A percentile compares a stretch with the other conserved stretches of the same genome.
These are phyloP conservation scores for Triops longicaudatus DNA, from an alignment of 1,140 invertebrate species.

Conservation along the genomic window DNA sequence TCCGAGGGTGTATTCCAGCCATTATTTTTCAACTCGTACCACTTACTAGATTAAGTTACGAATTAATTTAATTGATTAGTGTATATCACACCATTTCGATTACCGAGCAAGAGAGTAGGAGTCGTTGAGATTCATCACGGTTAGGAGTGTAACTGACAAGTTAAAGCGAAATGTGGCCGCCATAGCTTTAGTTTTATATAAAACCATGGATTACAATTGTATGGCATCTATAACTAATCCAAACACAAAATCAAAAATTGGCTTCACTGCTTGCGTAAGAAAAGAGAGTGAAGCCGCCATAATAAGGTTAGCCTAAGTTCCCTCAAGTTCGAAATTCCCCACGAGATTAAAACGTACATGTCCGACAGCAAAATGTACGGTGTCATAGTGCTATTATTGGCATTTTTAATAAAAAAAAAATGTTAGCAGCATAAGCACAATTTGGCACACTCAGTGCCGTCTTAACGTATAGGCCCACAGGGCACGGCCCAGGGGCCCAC, in stretches of 20 bases:
- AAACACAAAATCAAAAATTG: background rate
- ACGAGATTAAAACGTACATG: too few species aligned
- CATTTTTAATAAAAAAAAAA: too few species aligned
- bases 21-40: conserved; percentile 31
- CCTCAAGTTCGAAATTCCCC: too few species aligned
- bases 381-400: too few species aligned
- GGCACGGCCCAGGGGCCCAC: too few species aligned
- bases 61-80: background rate
- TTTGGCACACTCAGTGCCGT: too few species aligned
- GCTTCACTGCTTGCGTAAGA: background rate
- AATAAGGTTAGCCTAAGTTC: too few species aligned
- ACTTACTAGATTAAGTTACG: conserved; percentile 17
- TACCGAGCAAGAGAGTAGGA: background rate
- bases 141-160: background rate
- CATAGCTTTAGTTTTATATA: background rate
- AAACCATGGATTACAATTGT: background rate
- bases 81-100: background rate
- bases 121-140: background rate
- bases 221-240: background rate
- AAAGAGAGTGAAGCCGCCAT: background rate
- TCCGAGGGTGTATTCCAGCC: conserved; percentile 34
- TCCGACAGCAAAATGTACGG: too few species aligned
- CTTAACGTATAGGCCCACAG: too few species aligned
- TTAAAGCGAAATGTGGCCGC: background rate
- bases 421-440: too few species aligned